phyloP scores from a whole-genome alignment of 2,113 vertebrate species.

The Phrynosoma blainvillii region DNA sequence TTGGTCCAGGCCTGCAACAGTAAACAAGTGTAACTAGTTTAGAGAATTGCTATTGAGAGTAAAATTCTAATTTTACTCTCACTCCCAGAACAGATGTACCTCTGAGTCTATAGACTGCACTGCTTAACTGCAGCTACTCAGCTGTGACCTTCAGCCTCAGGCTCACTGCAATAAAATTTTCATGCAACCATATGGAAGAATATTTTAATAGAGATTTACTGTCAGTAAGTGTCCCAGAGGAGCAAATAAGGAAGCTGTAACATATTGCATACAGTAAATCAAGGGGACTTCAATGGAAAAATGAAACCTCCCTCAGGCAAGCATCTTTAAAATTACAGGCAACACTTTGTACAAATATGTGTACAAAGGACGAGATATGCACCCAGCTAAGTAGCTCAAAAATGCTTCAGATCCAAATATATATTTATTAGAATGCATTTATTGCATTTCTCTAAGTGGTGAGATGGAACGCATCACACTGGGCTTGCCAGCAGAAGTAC shows the following conservation, averaged over 20 bases:
- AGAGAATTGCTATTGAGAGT: constrained; percentile 85
- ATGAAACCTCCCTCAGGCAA: constrained; percentile 83
- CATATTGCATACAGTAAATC: constrained; percentile 94
- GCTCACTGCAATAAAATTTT: constrained; percentile 96
- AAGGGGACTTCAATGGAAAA: constrained; percentile 87
- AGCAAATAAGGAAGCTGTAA: constrained; percentile 93
- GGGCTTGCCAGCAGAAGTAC: constrained; percentile 18
- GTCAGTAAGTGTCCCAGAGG: constrained; percentile 88
- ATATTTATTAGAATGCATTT: constrained; percentile 83
- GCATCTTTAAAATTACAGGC: constrained; percentile 90
- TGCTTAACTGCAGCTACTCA: constrained; percentile 91
- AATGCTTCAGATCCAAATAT: constrained; percentile 79
- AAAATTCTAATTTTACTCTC: constrained; percentile 88
- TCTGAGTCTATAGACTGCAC: constrained; percentile 84
- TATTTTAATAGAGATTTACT: constrained; percentile 99
- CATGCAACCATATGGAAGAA: constrained; percentile 98
- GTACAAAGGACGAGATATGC: constrained; percentile 85
- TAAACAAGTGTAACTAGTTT: constrained; percentile 83
- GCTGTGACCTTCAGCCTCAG: constrained; percentile 92
- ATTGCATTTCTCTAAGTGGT: constrained; percentile 65
- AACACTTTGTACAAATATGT: constrained; percentile 90
- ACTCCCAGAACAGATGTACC: constrained; percentile 90
- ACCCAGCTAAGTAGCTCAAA: constrained; percentile 78
- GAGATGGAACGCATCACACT: not conserved
- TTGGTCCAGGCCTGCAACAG: constrained; percentile 57